A percentile compares a stretch with the other conserved stretches of the same genome.
These are phyloP conservation scores for Unio pictorum DNA, from an alignment of 2,888 invertebrate genomes.

Conservation along the genomic window DNA sequence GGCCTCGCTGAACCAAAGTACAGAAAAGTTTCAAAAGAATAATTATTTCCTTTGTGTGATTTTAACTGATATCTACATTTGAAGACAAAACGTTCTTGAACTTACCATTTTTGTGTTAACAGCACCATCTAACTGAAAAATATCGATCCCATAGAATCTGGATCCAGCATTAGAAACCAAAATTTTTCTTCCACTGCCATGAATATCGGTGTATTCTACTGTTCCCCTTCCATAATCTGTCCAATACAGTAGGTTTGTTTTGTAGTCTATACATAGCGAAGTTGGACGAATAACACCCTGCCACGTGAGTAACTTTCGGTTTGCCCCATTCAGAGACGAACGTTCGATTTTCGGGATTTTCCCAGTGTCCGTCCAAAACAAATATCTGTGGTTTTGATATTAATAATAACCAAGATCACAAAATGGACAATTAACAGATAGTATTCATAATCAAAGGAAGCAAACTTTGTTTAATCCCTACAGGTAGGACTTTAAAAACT, in stretches of 20 bases:
- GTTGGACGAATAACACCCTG: slow-evolving; percentile 16
- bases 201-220: slow-evolving; percentile 15
- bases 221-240: slow-evolving; percentile 17
- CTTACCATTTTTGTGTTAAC: too few species aligned
- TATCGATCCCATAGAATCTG: slow-evolving; percentile 19
- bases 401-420: too few species aligned
- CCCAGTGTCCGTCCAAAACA: slow-evolving; percentile 28
- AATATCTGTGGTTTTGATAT: slow-evolving; percentile 10
- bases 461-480: too few species aligned
- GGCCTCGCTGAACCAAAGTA: too few species aligned
- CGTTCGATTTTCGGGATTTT: slow-evolving; percentile 17
- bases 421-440: too few species aligned
- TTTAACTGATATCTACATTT: too few species aligned
- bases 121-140: slow-evolving; percentile 15
- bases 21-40: too few species aligned
- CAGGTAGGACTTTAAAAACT: too few species aligned
- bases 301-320: slow-evolving; percentile 17
- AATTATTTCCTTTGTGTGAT: too few species aligned
- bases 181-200: slow-evolving; percentile 16
- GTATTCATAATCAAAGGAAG: too few species aligned
- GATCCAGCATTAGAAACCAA: slow-evolving; percentile 9
- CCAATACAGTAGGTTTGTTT: slow-evolving; percentile 17
- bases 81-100: too few species aligned
- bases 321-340: slow-evolving; percentile 14
- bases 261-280: slow-evolving; percentile 13